Evolutionary conservation across 2,888 invertebrate species (phyloP).

Genomic region (Drosophila cognata): DNA sequence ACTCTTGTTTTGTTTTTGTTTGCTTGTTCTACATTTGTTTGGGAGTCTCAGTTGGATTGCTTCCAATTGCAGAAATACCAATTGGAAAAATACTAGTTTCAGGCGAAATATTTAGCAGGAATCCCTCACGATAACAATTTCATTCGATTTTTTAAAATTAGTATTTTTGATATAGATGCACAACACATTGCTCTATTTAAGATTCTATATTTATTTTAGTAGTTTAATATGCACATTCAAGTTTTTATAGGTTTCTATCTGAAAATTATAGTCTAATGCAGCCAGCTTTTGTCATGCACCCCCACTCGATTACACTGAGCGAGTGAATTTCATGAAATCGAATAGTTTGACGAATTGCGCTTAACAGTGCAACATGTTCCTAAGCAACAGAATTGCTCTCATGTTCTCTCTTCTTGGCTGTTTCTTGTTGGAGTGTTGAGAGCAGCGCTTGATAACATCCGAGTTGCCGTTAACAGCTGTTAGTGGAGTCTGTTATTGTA

Average conservation of each 20-base stretch:
- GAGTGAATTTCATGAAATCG: slow-evolving; percentile 21
- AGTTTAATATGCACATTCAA: background rate
- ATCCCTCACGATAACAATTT: background rate
- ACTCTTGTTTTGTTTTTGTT: slow-evolving; percentile 32
- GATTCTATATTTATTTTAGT: background rate
- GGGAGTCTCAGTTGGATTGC: background rate
- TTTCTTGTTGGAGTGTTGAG: slow-evolving; percentile 27
- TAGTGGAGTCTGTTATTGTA: slow-evolving; percentile 55
- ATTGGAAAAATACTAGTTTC: slow-evolving; percentile 12
- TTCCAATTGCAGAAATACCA: slow-evolving; percentile 5
- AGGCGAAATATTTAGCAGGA: background rate
- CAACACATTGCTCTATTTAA: background rate
- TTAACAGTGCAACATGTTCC: slow-evolving; percentile 50
- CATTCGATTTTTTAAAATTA: no score
- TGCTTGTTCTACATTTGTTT: background rate
- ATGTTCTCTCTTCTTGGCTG: slow-evolving; percentile 2
- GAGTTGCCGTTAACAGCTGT: slow-evolving; percentile 51
- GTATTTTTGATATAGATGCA: background rate
- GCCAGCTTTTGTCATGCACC: background rate
- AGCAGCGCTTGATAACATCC: slow-evolving; percentile 38
- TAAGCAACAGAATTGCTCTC: slow-evolving; percentile 25
- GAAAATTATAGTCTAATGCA: background rate
- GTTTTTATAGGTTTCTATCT: background rate
- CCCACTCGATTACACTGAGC: background rate
- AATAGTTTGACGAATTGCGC: slow-evolving; percentile 7